Evolutionary conservation across 2,888 invertebrate species (phyloP).

Genomic region (Smittia sp.): DNA sequence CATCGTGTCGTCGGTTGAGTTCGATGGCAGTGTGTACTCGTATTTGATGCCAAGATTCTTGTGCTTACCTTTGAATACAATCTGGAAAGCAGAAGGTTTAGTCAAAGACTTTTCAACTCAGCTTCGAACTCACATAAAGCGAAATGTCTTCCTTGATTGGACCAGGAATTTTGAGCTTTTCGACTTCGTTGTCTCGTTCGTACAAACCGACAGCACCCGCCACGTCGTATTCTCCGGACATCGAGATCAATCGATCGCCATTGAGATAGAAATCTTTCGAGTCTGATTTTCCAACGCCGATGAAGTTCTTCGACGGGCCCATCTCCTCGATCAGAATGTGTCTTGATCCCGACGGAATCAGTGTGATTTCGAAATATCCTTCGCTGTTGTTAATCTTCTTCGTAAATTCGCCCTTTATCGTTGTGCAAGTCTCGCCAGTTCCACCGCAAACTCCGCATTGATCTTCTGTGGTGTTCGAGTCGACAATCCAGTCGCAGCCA

Average conservation of each 20-base stretch:
- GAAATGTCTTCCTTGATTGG: constrained; percentile 77
- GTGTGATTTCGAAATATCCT: constrained; percentile 61
- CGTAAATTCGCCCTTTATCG: constrained; percentile 59
- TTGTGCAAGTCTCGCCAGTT: constrained; percentile 75
- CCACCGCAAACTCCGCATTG: constrained; percentile 85
- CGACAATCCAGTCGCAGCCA: constrained; percentile 87
- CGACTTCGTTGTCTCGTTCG: constrained; percentile 72
- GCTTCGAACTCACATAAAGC: constrained; percentile 70
- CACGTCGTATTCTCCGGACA: constrained; percentile 78
- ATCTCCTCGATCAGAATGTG: constrained; percentile 76
- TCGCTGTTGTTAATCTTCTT: constrained; percentile 59
- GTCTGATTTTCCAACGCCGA: constrained; percentile 71
- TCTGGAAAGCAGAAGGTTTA: constrained; percentile 52
- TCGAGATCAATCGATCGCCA: constrained; percentile 69
- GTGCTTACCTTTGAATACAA: constrained; percentile 69
- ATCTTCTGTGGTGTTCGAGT: constrained; percentile 76
- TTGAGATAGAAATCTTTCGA: constrained; percentile 73
- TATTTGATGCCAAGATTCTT: constrained; percentile 79
- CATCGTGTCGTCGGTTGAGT: constrained; percentile 60
- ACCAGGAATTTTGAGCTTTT: constrained; percentile 76
- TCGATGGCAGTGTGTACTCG: constrained; percentile 67
- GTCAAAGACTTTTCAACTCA: constrained; percentile 21
- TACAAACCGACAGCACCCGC: constrained; percentile 78
- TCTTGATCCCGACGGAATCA: constrained; percentile 74
- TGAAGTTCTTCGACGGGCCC: constrained; percentile 71